Conservation (phyloP, 2,113 vertebrate species). For the Poecilia latipinna region DNA sequence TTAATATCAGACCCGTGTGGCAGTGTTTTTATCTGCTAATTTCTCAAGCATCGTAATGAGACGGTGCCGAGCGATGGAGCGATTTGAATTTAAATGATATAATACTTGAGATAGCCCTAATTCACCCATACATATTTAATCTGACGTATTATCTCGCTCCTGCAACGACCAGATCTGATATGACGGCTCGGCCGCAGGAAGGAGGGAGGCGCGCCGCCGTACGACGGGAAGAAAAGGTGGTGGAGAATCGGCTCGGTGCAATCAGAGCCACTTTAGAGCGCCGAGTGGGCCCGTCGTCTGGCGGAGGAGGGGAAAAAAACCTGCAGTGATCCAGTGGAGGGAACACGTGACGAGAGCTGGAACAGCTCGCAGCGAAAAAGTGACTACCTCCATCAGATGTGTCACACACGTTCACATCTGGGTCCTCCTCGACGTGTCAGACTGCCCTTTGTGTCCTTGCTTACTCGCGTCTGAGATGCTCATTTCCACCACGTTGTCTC, state of each 20-base stretch:
- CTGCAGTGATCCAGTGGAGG: background rate
- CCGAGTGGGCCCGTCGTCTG: conserved; percentile 12
- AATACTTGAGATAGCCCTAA: conserved; percentile 82
- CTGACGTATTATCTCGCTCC: conserved; percentile 80
- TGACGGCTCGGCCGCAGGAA: conserved; percentile 65
- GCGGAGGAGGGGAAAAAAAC: background rate
- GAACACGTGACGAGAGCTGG: conserved; percentile 11
- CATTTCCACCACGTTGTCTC: background rate
- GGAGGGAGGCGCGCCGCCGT: conserved; percentile 33
- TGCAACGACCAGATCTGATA: conserved; percentile 69
- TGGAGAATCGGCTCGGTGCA: conserved; percentile 54
- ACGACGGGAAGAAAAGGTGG: conserved; percentile 53
- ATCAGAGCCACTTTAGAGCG: conserved; percentile 53
- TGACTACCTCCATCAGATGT: background rate
- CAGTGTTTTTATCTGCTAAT: conserved; percentile 81
- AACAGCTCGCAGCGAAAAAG: background rate
- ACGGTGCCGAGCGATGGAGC: conserved; percentile 72
- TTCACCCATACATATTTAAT: conserved; percentile 86
- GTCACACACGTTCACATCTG: background rate
- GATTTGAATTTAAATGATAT: conserved; percentile 85
- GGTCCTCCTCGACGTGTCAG: background rate
- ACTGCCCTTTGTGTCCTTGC: background rate
- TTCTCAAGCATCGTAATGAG: conserved; percentile 80
- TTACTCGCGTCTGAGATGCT: background rate
- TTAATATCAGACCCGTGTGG: conserved; percentile 70